A percentile compares a stretch with the other conserved stretches of the same genome.
Evolutionary conservation across 2,113 vertebrate genomes (phyloP).

Genomic region (Mugil cephalus): DNA sequence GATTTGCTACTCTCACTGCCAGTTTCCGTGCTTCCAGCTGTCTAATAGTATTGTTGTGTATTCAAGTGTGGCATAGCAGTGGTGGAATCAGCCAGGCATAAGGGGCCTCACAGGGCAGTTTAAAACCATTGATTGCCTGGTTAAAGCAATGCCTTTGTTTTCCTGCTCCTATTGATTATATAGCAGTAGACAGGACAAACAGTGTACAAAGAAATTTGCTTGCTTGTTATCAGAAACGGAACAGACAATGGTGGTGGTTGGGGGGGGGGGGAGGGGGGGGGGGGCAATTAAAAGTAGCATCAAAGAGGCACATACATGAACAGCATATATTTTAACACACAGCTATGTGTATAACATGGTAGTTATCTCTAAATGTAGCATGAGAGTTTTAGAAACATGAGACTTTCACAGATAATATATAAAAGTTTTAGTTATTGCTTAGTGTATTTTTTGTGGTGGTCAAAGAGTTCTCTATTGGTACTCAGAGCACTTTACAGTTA

Average conservation of each 20-base stretch:
- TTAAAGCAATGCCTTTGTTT: slow-evolving; percentile 20
- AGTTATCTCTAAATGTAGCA: too few species aligned
- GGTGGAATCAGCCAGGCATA: neutral
- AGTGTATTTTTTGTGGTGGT: too few species aligned
- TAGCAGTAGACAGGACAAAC: neutral
- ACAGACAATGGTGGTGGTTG: neutral
- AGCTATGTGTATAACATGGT: too few species aligned
- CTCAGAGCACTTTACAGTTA: too few species aligned
- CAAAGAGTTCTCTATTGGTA: too few species aligned
- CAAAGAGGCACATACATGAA: too few species aligned
- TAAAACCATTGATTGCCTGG: slow-evolving; percentile 1
- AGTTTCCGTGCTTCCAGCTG: neutral
- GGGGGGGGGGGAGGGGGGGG: too few species aligned
- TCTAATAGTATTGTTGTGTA: neutral
- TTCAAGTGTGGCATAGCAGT: neutral
- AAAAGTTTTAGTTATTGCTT: too few species aligned
- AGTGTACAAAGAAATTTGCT: slow-evolving; percentile 1
- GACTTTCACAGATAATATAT: too few species aligned
- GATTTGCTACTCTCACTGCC: neutral
- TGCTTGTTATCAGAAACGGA: neutral
- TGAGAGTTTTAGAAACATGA: too few species aligned
- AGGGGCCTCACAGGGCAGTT: neutral
- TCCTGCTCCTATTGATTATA: slow-evolving; percentile 3
- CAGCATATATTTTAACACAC: too few species aligned
- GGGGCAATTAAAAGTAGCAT: neutral